phyloP scores from a whole-genome alignment of 2,888 invertebrate species.

The Plebejus melissa region DNA sequence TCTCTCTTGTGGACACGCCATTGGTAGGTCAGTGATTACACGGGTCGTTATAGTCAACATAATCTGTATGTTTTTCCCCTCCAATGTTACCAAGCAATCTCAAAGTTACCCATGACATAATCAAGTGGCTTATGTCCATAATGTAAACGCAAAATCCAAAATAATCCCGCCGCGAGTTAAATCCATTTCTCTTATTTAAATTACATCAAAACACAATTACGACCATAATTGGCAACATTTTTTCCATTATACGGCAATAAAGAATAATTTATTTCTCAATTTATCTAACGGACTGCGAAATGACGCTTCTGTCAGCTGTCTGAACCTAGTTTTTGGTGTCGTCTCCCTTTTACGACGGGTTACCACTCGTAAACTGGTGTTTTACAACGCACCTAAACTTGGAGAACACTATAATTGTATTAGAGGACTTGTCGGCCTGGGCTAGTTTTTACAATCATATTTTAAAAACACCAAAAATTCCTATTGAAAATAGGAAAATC shows the following conservation, averaged over 20 bases:
- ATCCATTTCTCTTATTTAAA: constrained; percentile 22
- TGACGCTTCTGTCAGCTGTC: constrained; percentile 52
- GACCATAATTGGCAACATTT: constrained; percentile 24
- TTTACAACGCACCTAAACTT: constrained; percentile 66
- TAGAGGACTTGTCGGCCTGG: constrained; percentile 37
- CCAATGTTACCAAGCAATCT: background rate
- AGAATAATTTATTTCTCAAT: constrained; percentile 55
- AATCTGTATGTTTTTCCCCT: background rate
- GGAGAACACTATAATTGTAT: constrained; percentile 46
- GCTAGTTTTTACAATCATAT: too few relatives aligned
- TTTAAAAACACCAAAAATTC: too few relatives aligned
- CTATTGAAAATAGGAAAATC: too few relatives aligned
- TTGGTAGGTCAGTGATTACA: too few relatives aligned
- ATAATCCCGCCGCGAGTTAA: background rate
- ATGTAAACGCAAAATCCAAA: background rate
- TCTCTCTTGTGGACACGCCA: too few relatives aligned
- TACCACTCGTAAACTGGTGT: constrained; percentile 70
- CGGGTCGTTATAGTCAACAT: too few relatives aligned
- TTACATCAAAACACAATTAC: constrained; percentile 27
- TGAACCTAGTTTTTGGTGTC: constrained; percentile 54
- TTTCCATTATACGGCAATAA: constrained; percentile 31
- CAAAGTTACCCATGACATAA: background rate
- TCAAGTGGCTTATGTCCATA: background rate
- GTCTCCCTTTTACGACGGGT: constrained; percentile 60
- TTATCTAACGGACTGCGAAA: constrained; percentile 64